Base-by-base conservation (phyloP, 2,888 invertebrate genomes). In the Deilephila elpenor region DNA sequence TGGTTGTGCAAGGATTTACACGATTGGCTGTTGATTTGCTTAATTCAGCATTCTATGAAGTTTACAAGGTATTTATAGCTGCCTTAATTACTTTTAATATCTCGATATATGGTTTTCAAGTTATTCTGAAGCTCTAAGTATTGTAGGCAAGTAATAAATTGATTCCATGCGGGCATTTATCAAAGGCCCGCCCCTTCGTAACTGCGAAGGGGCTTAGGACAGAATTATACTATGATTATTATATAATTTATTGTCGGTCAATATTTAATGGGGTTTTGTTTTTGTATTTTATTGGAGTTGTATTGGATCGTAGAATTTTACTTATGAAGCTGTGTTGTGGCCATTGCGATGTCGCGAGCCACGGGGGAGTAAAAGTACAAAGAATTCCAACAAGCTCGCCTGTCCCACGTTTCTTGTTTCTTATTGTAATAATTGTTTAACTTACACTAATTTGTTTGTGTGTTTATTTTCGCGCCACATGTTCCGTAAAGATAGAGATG, bases 1-100 rank as follows among this genome's bases (percentile, higher is more conserved):
- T 92, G 90, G 86, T 90, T 90, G 91, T 91, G 90, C 88, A 91
- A 90, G 93, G 92, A 92, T 93, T 93, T 90, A 86, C 87, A 85
- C 78, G 84, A 83, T 83, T 86, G 83, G 80, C 81, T 81, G 78
- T 84, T 81, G 78, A 81, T 81, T 83, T 82, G 81, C 83, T 83
- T 81, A 83, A 76, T 79, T 80, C 82, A 80, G 77, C 83, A 77
- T 83, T 83, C 77, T 78, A 77, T 76, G 79, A 79, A 77, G 76
- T 78, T 80, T 82, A 78, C 78, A 82, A 90, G 90, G 90, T 90
- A 90, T 86, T 83, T 83, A 80, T 73, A 61, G 6, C 67, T 29
- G 74, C 32, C 71, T 74, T 72, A 71, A 70, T 76, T 71, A 73
- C 64, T 75, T 59, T 44, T 73, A 53, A 34, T 56, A 25, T 67